These are phyloP conservation scores for Scleropages formosus DNA, from an alignment of 2,797 vertebrate genomes.

Conservation along the genomic window DNA sequence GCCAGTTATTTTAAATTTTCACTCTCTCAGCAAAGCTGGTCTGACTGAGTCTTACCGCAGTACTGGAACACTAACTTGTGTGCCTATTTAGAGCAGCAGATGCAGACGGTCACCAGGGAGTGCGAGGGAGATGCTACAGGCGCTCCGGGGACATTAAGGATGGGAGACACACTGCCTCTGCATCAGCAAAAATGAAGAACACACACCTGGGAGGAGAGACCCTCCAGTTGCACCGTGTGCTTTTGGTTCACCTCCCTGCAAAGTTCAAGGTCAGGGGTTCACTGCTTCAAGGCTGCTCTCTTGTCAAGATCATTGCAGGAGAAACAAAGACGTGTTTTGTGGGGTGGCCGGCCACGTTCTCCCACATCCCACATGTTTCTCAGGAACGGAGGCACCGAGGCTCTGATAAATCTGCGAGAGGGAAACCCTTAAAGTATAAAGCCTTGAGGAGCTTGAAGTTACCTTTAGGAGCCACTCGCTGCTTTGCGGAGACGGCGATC, in stretches of 20 bases:
- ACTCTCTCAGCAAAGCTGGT: too few relatives aligned
- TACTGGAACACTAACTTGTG: neutral
- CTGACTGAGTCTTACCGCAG: neutral
- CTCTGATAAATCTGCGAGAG: too few relatives aligned
- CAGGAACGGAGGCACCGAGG: neutral
- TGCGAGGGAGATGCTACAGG: neutral
- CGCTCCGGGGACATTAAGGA: neutral
- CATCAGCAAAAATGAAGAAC: neutral
- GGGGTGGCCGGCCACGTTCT: too few relatives aligned
- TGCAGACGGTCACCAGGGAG: neutral
- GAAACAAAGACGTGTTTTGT: too few relatives aligned
- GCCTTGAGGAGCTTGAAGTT: too few relatives aligned
- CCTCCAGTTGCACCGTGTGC: neutral
- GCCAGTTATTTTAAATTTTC: too few relatives aligned
- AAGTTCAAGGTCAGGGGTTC: neutral
- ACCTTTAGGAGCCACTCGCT: too few relatives aligned
- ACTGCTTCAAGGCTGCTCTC: neutral
- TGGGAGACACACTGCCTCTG: neutral
- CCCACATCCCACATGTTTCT: too few relatives aligned
- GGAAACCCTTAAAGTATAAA: too few relatives aligned
- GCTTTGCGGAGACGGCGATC: too few relatives aligned
- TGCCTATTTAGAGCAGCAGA: neutral
- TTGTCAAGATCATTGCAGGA: too few relatives aligned
- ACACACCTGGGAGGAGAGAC: neutral
- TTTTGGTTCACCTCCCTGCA: too few relatives aligned